Evolutionary conservation across 1,140 invertebrate genomes (phyloP), one percentile per base, ranked within the genome.

Genomic region (Pachypeltis micranthus): DNA sequence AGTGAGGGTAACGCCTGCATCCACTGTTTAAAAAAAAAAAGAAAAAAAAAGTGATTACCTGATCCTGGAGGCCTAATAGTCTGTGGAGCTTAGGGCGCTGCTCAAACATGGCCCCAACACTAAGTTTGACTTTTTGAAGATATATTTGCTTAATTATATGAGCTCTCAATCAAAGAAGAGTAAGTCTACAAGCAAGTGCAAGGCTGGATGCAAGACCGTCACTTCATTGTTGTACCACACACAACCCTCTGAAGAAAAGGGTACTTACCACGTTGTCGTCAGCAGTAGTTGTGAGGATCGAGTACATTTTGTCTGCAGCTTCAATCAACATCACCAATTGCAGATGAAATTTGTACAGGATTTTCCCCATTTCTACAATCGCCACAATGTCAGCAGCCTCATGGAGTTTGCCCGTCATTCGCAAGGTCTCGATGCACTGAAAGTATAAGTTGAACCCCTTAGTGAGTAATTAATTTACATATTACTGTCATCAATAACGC

Each of bases 291-390:
- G 78, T 76, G n/a, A 88, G 74, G 0, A 82, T 77, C 0, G 77
- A 74, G 59, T 93, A 79, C 80, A 97, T 87, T 76, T 96, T 96
- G 70, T 90, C 87, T 67, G 91, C 92, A 19, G 90, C 89, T 76
- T 98, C 93, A 55, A 95, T 83, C 1, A 98, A 76, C 24, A 96
- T 74, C 10, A 96, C 76, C 14, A 97, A 77, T 72, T 98, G 95
- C 70, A 98, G 96, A 72, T 96, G 90, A 2, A 98, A 78, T 72
- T 94, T 94, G 74, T 96, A 96, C 10, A 96, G 76, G 55, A 86
- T 82, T 68, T 87, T 82, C 19, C 90, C 92, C 26, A 95, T 73
- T 65, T 93, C 88, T 10, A 86, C 67, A 0, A 84, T 71, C 68
- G 83, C 81, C 19, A 31, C 21, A 31, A 67, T 62, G 28, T 65